A percentile compares a stretch with the other conserved stretches of the same genome.
phyloP scores from a whole-genome alignment of 2,113 vertebrate genomes.

The Seriola quinqueradiata region DNA sequence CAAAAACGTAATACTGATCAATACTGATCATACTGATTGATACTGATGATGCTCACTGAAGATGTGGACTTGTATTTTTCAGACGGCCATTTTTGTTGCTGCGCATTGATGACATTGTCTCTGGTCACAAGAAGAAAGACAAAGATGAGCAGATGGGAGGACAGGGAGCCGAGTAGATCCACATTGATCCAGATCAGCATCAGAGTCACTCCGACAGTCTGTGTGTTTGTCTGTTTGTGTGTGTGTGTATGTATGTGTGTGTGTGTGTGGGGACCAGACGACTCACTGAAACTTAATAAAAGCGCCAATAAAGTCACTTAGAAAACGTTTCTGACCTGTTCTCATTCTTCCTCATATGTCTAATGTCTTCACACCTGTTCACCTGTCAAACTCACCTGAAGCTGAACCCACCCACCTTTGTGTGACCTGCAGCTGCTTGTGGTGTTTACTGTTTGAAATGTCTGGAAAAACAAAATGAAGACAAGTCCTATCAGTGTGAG shows the following conservation, averaged over 20 bases:
- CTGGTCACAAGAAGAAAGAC: constrained; percentile 96
- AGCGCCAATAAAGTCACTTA: constrained; percentile 32
- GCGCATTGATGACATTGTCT: constrained; percentile 97
- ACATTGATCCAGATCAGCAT: not conserved
- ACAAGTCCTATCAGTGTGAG: no score
- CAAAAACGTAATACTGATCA: not conserved
- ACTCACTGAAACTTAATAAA: constrained; percentile 46
- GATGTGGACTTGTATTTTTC: constrained; percentile 1
- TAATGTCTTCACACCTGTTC: not conserved
- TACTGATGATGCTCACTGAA: not conserved
- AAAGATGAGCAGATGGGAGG: constrained; percentile 82
- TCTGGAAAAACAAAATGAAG: no score
- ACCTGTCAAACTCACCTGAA: not conserved
- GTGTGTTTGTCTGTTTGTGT: not conserved
- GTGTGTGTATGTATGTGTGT: constrained; percentile 2
- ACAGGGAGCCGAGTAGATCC: constrained; percentile 76
- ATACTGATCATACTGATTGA: not conserved
- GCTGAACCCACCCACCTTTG: no score
- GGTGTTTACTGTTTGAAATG: no score
- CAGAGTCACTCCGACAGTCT: constrained; percentile 20
- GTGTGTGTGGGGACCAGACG: constrained; percentile 25
- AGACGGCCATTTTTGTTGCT: constrained; percentile 97
- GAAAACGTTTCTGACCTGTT: not conserved
- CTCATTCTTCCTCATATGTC: not conserved
- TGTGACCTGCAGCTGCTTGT: no score